phyloP scores from a whole-genome alignment of 1,140 invertebrate genomes.

The Delia radicum region DNA sequence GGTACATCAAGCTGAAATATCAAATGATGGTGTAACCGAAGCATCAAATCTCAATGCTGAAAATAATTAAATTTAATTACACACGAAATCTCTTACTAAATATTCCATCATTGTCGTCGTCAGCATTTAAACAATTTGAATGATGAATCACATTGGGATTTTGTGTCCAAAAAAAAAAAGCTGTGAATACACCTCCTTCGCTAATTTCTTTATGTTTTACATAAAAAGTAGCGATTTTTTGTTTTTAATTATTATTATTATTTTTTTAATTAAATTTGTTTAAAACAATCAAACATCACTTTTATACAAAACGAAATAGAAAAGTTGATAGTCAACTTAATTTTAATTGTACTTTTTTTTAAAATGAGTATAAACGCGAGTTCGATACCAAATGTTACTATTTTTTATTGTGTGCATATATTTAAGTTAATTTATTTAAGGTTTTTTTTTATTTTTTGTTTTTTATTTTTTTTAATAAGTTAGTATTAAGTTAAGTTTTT shows the following conservation, averaged over 20 bases:
- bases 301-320: not conserved
- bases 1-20: conserved; percentile 33
- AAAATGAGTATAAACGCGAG: conserved; percentile 29
- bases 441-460: not conserved
- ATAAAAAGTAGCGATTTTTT: not conserved
- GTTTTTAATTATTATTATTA: not conserved
- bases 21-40: conserved; percentile 42
- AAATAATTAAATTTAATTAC: conserved; percentile 33
- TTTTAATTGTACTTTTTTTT: not conserved
- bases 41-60: conserved; percentile 48
- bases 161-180: conserved; percentile 20
- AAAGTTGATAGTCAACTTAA: conserved; percentile 13
- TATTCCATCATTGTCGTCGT: not conserved
- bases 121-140: not conserved
- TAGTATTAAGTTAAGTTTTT: conserved; percentile 3
- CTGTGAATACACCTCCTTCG: conserved; percentile 22
- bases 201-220: not conserved
- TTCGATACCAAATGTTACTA: conserved; percentile 28
- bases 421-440: conserved; percentile 23
- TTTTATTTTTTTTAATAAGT: not conserved
- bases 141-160: conserved; percentile 33
- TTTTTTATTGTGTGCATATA: not conserved
- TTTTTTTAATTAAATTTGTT: not conserved
- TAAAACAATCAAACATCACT: not conserved
- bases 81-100: not conserved